Evolutionary conservation across 1,140 invertebrate species (phyloP).

Genomic region (Penaeus chinensis): DNA sequence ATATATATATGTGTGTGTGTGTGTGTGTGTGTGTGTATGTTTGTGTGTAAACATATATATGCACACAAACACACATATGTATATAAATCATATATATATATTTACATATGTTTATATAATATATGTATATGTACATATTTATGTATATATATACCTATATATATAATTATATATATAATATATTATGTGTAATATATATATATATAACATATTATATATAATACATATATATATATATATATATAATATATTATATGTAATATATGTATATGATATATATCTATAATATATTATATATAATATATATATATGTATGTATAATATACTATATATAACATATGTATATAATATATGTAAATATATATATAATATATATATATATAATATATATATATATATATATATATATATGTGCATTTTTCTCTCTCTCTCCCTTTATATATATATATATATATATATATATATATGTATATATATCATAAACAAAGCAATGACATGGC

Average conservation of each 20-base stretch:
- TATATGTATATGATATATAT: too few relatives aligned
- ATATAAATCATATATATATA: neutral
- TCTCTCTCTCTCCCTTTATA: too few relatives aligned
- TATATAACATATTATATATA: neutral
- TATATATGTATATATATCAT: too few relatives aligned
- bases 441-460: neutral
- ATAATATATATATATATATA: too few relatives aligned
- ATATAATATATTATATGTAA: too few relatives aligned
- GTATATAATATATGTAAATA: too few relatives aligned
- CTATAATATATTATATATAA: neutral
- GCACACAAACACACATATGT: neutral
- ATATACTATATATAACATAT: neutral
- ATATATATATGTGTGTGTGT: conserved; percentile 5
- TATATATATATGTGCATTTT: neutral
- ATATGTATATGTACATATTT: neutral
- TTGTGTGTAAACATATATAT: neutral
- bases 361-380: too few relatives aligned
- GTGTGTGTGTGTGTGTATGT: neutral
- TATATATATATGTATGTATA: neutral
- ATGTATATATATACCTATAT: neutral
- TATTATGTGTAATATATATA: too few relatives aligned
- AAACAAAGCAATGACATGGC: neutral
- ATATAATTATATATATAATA: too few relatives aligned
- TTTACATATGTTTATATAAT: neutral
- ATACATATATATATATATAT: too few relatives aligned